Base-by-base conservation (phyloP, 2,113 vertebrate genomes). In the Ophthalmolycus amberensis region DNA sequence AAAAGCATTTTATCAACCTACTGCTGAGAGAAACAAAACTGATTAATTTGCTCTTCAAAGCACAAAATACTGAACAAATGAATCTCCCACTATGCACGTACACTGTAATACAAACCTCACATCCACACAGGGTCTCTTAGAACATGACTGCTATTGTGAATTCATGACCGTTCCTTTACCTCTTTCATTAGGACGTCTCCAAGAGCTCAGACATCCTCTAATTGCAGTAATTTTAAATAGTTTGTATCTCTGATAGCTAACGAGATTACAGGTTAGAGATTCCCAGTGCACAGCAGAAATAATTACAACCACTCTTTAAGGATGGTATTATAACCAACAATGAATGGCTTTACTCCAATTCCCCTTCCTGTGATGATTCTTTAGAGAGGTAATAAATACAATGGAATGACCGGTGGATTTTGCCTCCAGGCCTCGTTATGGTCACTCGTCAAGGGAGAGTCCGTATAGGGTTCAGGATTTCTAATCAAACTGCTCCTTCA, bases 181-280 rank as follows among this genome's bases (percentile, higher is more conserved):
- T 76, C 38, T 29, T 74, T 76, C 71, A 70, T 83, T 46, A 73
- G 34, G 63, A 80, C 48, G 46, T 71, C 11, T 88, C 42, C 4
- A 25, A 48, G 8, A 76, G 78, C 78, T 48, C 79, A 76, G 69
- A 67, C 29, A 74, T 66, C 67, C 71, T 83, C 69, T 71, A 72
- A 80, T 80, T 29, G 85, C 56, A 65, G 46, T 67, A 3, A 65
- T 68, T 80, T 70, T 5, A 71, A 74, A 48, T 72, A 27, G 27
- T 74, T 82, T 83, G 71, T 72, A 85, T 76, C 63, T 79, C 27
- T 11, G 38, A 81, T 63, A 48, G 71, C 78, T 54, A 44, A 79
- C 67, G 42, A 63, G 65, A 88, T 88, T 83, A 72, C 78, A 85
- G 77, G 72, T 83, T 77, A 37, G 50, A 78, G 71, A 70, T 50